phyloP scores from a whole-genome alignment of 2,888 invertebrate genomes.

The Atrina japonica region DNA sequence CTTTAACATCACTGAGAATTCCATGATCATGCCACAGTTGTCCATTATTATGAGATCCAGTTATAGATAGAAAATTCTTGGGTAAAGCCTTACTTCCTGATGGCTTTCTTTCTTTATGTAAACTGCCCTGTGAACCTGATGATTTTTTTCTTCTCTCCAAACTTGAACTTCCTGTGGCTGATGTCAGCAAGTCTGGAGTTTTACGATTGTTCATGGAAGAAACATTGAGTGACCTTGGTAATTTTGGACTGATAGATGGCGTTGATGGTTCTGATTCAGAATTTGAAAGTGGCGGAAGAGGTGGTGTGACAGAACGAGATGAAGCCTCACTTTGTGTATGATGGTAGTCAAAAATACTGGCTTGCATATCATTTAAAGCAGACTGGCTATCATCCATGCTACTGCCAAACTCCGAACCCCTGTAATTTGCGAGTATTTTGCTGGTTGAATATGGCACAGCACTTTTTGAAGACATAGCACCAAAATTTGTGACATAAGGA shows the following conservation, averaged over 20 bases:
- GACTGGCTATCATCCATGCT: slow-evolving; percentile 11
- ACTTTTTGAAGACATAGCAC: slow-evolving; percentile 1
- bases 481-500: not conserved
- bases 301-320: slow-evolving; percentile 68
- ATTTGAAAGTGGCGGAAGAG: slow-evolving; percentile 69
- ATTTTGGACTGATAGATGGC: slow-evolving; percentile 38
- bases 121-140: slow-evolving; percentile 16
- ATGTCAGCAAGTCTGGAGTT: slow-evolving; percentile 51
- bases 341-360: slow-evolving; percentile 68
- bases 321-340: slow-evolving; percentile 58
- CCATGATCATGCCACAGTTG: slow-evolving; percentile 32
- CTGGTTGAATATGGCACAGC: not conserved
- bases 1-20: slow-evolving; percentile 54
- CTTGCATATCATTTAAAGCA: slow-evolving; percentile 28
- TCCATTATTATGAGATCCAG: slow-evolving; percentile 2
- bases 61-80: not conserved
- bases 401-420: not conserved
- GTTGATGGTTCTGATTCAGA: slow-evolving; percentile 56
- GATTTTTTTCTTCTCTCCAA: slow-evolving; percentile 26
- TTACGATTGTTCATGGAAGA: slow-evolving; percentile 53
- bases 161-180: slow-evolving; percentile 15
- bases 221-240: slow-evolving; percentile 56
- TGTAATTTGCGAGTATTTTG: not conserved
- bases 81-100: not conserved
- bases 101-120: slow-evolving; percentile 29